phyloP scores from a whole-genome alignment of 2,888 invertebrate genomes.

The Cephus spinipes region DNA sequence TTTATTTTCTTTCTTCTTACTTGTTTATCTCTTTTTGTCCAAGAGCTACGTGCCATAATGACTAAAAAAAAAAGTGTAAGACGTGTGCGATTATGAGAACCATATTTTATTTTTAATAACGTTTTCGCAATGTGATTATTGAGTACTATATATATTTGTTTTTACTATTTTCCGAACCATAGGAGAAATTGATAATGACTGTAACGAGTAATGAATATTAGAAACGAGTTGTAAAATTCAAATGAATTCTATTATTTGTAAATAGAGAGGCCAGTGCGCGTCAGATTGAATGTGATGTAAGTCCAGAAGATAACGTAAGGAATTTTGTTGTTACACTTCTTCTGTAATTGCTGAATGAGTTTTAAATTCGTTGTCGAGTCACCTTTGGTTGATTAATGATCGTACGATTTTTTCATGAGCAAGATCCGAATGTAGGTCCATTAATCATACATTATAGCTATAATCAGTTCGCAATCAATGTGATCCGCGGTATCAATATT shows the following conservation, averaged over 20 bases:
- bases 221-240: neutral
- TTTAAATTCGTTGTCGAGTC: neutral
- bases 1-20: neutral
- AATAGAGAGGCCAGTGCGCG: neutral
- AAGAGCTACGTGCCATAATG: constrained; percentile 4
- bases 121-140: neutral
- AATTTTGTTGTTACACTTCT: neutral
- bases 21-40: neutral
- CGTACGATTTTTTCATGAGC: neutral
- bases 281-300: neutral
- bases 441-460: neutral
- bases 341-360: neutral
- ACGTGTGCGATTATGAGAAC: neutral
- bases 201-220: neutral
- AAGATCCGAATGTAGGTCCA: neutral
- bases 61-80: neutral
- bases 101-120: neutral
- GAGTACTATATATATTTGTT: neutral
- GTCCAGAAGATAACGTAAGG: neutral
- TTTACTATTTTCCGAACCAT: neutral
- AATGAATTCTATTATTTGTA: neutral
- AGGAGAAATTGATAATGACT: neutral
- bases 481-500: neutral
- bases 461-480: neutral
- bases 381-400: neutral